These are phyloP conservation scores for Carabus problematicus DNA, from an alignment of 2,888 invertebrate genomes.

Conservation along the genomic window DNA sequence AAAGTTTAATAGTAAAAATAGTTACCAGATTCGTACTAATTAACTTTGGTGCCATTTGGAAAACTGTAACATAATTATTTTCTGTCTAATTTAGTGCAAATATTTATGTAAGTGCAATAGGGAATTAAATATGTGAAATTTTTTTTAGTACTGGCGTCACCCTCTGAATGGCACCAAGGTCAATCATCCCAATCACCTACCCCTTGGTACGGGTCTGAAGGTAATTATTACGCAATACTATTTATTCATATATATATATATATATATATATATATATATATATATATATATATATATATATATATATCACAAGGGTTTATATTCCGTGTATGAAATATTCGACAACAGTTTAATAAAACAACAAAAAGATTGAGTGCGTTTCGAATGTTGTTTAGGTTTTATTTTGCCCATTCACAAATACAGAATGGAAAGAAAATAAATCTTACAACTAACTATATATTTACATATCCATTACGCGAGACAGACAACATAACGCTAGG, in stretches of 20 bases:
- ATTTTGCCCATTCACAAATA: no score
- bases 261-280: not conserved
- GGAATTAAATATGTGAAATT: constrained; percentile 15
- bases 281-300: constrained; percentile 2
- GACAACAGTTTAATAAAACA: no score
- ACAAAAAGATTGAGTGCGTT: no score
- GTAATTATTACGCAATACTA: constrained; percentile 22
- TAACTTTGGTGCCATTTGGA: constrained; percentile 16
- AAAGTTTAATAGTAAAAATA: no score
- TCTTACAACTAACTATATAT: constrained; percentile 14
- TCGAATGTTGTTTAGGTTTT: no score
- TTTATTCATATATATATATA: not conserved
- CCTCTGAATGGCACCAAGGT: constrained; percentile 39
- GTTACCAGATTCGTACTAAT: not conserved
- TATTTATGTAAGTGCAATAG: no score
- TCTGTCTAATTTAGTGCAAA: no score
- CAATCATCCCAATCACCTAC: constrained; percentile 34
- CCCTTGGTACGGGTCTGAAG: constrained; percentile 38
- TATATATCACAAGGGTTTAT: not conserved
- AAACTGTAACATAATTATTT: not conserved
- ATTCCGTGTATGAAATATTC: no score
- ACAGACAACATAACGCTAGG: constrained; percentile 31
- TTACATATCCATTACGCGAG: constrained; percentile 23
- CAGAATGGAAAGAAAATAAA: not conserved
- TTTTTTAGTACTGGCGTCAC: constrained; percentile 32